phyloP scores from a whole-genome alignment of 2,888 invertebrate genomes.

The Apamea epomidion region DNA sequence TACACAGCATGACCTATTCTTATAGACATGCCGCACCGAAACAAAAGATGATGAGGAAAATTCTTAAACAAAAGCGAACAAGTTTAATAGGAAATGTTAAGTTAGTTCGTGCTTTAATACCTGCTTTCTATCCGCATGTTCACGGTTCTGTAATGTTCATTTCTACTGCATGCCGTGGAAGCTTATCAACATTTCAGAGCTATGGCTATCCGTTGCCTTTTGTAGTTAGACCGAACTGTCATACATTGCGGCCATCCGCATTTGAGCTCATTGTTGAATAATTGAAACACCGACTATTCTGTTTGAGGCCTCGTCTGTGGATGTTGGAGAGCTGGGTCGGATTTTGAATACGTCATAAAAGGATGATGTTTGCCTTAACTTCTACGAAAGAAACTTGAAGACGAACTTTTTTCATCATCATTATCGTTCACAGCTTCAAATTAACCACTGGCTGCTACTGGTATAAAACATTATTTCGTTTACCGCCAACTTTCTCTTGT shows the following conservation, averaged over 20 bases:
- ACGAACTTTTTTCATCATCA: slow-evolving; percentile 11
- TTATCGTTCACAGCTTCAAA: neutral
- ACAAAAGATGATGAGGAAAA: neutral
- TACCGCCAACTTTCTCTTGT: slow-evolving; percentile 27
- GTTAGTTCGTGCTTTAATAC: neutral
- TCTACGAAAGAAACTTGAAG: neutral
- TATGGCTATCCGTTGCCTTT: slow-evolving; percentile 30
- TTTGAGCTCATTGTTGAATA: slow-evolving; percentile 61
- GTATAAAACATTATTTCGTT: slow-evolving; percentile 12
- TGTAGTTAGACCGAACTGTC: slow-evolving; percentile 44
- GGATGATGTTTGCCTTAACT: neutral
- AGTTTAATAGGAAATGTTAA: neutral
- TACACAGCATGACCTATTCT: neutral
- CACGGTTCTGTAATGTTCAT: slow-evolving; percentile 11
- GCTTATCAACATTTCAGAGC: slow-evolving; percentile 42
- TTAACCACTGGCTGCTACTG: slow-evolving; percentile 5
- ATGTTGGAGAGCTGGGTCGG: slow-evolving; percentile 23
- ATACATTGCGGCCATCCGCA: slow-evolving; percentile 45
- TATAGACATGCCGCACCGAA: no score
- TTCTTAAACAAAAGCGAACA: neutral
- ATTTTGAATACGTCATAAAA: neutral
- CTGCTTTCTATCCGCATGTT: neutral
- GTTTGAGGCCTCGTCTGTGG: slow-evolving; percentile 26
- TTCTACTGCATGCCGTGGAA: neutral
- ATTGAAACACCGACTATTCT: slow-evolving; percentile 49